Conservation (phyloP, 2,113 vertebrate species). For the Anoura caudifer region DNA sequence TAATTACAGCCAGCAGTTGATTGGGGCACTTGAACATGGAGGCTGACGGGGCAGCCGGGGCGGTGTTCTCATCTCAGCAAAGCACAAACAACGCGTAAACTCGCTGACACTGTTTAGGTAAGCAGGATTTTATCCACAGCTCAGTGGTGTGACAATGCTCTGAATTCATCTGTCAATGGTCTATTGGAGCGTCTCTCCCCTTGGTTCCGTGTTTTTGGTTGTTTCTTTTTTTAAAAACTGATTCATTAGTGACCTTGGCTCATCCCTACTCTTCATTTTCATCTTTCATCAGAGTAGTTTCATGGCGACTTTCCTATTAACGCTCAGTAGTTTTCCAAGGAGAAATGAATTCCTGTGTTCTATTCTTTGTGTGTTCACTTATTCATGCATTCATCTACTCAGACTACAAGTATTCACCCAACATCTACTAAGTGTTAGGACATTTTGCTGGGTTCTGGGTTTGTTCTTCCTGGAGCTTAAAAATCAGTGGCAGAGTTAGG, state of each 20-base stretch:
- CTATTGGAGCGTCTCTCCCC: background rate
- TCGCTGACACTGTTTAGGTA: background rate
- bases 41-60: background rate
- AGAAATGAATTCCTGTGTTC: background rate
- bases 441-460: background rate
- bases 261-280: background rate
- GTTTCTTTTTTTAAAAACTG: background rate
- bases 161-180: background rate
- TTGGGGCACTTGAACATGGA: constrained; percentile 44
- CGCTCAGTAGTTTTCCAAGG: background rate
- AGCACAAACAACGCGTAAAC: constrained; percentile 33
- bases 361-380: background rate
- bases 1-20: constrained; percentile 31
- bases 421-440: background rate
- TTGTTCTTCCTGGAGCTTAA: background rate
- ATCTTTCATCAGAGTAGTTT: background rate
- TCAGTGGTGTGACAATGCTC: background rate
- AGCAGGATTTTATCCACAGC: constrained; percentile 43
- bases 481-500: background rate
- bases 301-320: background rate
- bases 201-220: background rate
- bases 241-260: constrained; percentile 18
- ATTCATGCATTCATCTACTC: background rate
- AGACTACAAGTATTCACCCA: background rate
- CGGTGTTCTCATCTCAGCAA: constrained; percentile 21